Evolutionary conservation across 1,140 invertebrate genomes (phyloP).

Genomic region (Achatina immaculata): DNA sequence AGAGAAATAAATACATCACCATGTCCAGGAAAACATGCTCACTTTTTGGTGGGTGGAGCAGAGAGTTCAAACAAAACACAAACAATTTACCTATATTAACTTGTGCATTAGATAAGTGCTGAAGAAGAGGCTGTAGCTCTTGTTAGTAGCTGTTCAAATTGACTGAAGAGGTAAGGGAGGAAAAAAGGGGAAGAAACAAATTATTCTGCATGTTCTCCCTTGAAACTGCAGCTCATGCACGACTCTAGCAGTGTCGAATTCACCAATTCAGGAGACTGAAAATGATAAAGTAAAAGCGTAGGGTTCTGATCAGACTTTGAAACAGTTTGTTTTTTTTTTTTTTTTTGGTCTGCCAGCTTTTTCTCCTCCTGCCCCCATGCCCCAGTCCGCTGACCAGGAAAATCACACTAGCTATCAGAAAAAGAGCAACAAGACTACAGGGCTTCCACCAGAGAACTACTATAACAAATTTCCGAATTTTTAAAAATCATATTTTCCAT

Average conservation of each 20-base stretch:
- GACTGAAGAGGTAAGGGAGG: not conserved
- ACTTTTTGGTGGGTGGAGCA: not conserved
- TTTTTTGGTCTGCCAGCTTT: not conserved
- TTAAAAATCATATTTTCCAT: too few species aligned
- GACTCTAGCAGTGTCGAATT: not conserved
- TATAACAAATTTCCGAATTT: too few species aligned
- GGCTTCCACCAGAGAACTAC: too few species aligned
- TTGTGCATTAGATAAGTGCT: not conserved
- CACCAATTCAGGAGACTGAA: not conserved
- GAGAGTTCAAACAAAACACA: not conserved
- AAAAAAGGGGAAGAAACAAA: not conserved
- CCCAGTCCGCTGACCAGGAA: not conserved
- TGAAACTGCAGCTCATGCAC: not conserved
- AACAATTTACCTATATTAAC: not conserved
- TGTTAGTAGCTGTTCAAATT: conserved; percentile 1
- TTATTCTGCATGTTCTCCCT: not conserved
- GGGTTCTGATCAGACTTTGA: not conserved
- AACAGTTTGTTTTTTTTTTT: too few species aligned
- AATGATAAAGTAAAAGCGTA: conserved; percentile 3
- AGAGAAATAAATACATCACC: too few species aligned
- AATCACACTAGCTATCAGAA: too few species aligned
- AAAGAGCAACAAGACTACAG: too few species aligned
- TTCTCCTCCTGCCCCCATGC: not conserved
- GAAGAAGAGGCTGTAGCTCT: not conserved
- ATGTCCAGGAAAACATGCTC: not conserved